These are phyloP conservation scores for Zygothrica quintamaculata DNA, from an alignment of 2,888 invertebrate species.

Conservation along the genomic window DNA sequence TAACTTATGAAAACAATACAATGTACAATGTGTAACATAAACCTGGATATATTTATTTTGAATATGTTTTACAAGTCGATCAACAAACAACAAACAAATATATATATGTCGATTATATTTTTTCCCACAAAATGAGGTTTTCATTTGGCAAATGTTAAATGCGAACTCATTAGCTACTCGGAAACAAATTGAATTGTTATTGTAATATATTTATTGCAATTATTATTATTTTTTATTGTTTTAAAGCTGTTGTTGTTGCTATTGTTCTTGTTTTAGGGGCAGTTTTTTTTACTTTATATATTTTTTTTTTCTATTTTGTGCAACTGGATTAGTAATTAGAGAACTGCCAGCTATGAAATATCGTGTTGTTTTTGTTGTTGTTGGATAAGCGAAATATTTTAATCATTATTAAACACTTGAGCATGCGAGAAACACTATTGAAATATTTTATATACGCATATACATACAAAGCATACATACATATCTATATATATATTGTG, in stretches of 20 bases:
- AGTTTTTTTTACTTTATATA: too few relatives aligned
- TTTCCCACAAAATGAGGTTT: slow-evolving; percentile 4
- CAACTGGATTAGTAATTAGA: slow-evolving; percentile 37
- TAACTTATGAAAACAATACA: too few relatives aligned
- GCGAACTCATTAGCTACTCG: slow-evolving; percentile 2
- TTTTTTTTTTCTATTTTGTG: too few relatives aligned
- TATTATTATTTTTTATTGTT: too few relatives aligned
- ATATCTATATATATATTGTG: background rate
- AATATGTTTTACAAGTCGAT: too few relatives aligned
- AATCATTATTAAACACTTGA: slow-evolving; percentile 23
- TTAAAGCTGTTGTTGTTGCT: background rate
- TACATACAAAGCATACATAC: slow-evolving; percentile 1
- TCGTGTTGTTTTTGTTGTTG: slow-evolving; percentile 10
- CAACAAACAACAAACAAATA: too few relatives aligned
- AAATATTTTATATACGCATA: slow-evolving; percentile 9
- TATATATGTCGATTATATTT: slow-evolving; percentile 3
- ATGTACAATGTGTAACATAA: too few relatives aligned
- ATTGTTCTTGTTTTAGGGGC: slow-evolving; percentile 22
- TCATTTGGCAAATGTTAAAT: background rate
- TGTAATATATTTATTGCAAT: too few relatives aligned
- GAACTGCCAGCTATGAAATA: slow-evolving; percentile 16
- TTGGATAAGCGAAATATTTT: slow-evolving; percentile 23
- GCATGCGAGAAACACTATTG: slow-evolving; percentile 10
- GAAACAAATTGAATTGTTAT: slow-evolving; percentile 2
- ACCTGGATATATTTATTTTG: too few relatives aligned